Conservation (phyloP, 2,113 vertebrate genomes). For the Onychorhynchus coronatus region DNA sequence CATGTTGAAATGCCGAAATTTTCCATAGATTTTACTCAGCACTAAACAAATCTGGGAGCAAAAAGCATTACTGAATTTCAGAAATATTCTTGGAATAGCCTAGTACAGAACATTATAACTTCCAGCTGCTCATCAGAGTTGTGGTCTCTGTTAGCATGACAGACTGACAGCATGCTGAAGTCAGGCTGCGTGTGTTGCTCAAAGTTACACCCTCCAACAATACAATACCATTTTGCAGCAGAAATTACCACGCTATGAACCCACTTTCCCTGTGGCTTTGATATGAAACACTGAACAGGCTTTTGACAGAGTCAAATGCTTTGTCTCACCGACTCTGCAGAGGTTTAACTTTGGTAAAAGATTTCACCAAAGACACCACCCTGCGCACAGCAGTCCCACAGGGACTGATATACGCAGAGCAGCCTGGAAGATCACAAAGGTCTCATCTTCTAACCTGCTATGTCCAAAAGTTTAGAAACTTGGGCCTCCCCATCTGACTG, state of each 20-base stretch:
- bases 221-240: neutral
- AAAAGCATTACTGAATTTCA: constrained; percentile 4
- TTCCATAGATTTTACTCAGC: neutral
- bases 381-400: neutral
- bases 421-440: neutral
- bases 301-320: neutral
- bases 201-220: neutral
- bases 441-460: neutral
- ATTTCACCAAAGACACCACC: neutral
- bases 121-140: neutral
- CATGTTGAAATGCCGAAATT: neutral
- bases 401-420: neutral
- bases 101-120: neutral
- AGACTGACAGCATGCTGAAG: neutral
- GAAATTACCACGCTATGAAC: neutral
- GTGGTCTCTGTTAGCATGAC: neutral
- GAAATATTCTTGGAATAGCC: neutral
- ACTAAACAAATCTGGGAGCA: neutral
- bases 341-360: neutral
- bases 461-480: neutral
- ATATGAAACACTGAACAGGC: neutral
- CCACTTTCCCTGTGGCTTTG: neutral
- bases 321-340: neutral
- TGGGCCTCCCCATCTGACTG: neutral
- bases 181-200: neutral